phyloP scores from a whole-genome alignment of 2,888 invertebrate species.

The Branchipolynoe longqiensis region DNA sequence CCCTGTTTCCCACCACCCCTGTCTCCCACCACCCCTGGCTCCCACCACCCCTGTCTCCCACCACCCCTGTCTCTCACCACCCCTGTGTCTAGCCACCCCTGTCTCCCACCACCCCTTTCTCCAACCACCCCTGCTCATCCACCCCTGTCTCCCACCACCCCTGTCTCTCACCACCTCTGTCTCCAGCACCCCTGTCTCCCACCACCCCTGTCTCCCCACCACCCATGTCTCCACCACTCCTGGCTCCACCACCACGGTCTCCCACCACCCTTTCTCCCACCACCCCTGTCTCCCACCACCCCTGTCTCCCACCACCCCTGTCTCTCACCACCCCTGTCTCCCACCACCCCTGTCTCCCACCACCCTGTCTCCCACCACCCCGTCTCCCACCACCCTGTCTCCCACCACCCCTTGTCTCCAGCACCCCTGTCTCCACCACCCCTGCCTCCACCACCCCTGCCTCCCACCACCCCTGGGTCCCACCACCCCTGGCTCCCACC shows the following conservation, averaged over 20 bases:
- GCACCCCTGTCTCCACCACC: background rate
- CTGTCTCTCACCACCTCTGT: background rate
- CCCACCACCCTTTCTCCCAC: background rate
- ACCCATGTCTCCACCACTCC: background rate
- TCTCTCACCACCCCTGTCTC: background rate
- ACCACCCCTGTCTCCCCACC: background rate
- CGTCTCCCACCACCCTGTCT: background rate
- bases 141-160: background rate
- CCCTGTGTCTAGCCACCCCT: background rate
- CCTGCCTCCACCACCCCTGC: background rate
- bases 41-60: background rate
- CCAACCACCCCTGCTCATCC: background rate
- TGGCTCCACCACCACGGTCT: too few relatives aligned
- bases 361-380: background rate
- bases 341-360: background rate
- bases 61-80: background rate
- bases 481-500: background rate
- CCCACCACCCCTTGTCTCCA: background rate
- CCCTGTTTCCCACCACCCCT: background rate
- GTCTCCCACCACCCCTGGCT: background rate
- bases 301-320: background rate
- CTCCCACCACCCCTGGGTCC: background rate
- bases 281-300: background rate
- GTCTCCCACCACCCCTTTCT: background rate
- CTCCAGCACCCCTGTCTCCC: background rate